phyloP scores from a whole-genome alignment of 2,888 invertebrate genomes.

The Theristus sp. region DNA sequence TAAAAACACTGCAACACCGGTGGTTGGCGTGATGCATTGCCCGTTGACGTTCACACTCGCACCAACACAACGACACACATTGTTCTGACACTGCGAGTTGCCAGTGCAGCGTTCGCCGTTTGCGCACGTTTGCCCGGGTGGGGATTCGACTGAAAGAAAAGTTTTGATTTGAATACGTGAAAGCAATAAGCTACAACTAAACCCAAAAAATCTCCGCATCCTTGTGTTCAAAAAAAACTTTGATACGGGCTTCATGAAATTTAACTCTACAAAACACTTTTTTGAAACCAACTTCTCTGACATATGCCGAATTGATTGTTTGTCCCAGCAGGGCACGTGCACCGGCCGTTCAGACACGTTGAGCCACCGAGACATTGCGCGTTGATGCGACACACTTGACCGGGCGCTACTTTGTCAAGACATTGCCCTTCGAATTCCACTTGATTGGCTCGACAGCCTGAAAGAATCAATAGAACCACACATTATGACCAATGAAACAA shows the following conservation, averaged over 20 bases:
- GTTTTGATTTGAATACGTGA: not conserved
- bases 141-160: constrained; percentile 10
- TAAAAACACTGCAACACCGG: too few relatives aligned
- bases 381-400: constrained; percentile 20
- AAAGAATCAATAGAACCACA: too few relatives aligned
- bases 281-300: constrained; percentile 2
- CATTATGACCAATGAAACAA: too few relatives aligned
- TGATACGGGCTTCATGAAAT: too few relatives aligned
- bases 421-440: constrained; percentile 24
- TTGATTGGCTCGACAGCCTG: constrained; percentile 19
- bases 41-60: constrained; percentile 16
- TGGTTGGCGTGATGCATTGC: constrained; percentile 21
- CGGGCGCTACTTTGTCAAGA: constrained; percentile 19
- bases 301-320: not conserved
- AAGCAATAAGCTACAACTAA: not conserved
- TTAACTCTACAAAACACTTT: too few relatives aligned
- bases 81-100: constrained; percentile 1
- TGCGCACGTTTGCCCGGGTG: constrained; percentile 12
- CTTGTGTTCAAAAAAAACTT: too few relatives aligned
- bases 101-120: constrained; percentile 12
- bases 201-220: too few relatives aligned
- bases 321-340: constrained; percentile 6
- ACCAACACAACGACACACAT: not conserved
- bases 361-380: constrained; percentile 18
- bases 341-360: constrained; percentile 1